Conservation (phyloP, 1,140 invertebrate species). For the Cydia strobilella region DNA sequence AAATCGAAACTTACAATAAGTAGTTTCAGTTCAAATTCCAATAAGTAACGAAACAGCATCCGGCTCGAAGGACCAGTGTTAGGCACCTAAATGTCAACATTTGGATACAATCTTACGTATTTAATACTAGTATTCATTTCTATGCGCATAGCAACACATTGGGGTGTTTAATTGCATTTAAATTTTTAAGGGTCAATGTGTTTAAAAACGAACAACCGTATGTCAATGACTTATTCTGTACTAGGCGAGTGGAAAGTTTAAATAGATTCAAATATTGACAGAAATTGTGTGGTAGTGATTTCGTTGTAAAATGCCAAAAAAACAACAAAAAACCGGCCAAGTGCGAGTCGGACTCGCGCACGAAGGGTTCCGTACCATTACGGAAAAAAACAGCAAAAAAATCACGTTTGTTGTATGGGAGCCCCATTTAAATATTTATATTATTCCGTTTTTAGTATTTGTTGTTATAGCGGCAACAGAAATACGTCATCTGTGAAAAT, state of each 20-base stretch:
- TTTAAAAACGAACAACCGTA: not conserved
- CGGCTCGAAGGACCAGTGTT: conserved; percentile 10
- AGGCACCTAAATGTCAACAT: not conserved
- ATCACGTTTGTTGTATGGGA: too few relatives aligned
- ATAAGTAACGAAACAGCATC: not conserved
- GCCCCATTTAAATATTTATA: too few relatives aligned
- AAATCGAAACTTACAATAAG: not conserved
- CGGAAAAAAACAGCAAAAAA: too few relatives aligned
- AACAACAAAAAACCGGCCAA: too few relatives aligned
- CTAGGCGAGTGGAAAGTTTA: not conserved
- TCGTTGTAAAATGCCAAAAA: not conserved
- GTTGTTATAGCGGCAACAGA: too few relatives aligned
- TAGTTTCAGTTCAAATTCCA: not conserved
- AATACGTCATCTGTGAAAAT: too few relatives aligned
- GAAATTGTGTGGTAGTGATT: not conserved
- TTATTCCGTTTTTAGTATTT: too few relatives aligned
- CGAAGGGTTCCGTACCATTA: too few relatives aligned
- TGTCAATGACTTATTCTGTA: not conserved
- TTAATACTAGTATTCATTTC: not conserved
- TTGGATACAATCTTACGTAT: not conserved
- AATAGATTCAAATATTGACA: not conserved
- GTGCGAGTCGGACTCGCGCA: too few relatives aligned
- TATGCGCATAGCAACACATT: not conserved
- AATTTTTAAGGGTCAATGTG: not conserved
- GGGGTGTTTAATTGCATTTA: conserved; percentile 1